phyloP scores from a whole-genome alignment of 1,140 invertebrate species.

The Drosophila pseudoananassae region DNA sequence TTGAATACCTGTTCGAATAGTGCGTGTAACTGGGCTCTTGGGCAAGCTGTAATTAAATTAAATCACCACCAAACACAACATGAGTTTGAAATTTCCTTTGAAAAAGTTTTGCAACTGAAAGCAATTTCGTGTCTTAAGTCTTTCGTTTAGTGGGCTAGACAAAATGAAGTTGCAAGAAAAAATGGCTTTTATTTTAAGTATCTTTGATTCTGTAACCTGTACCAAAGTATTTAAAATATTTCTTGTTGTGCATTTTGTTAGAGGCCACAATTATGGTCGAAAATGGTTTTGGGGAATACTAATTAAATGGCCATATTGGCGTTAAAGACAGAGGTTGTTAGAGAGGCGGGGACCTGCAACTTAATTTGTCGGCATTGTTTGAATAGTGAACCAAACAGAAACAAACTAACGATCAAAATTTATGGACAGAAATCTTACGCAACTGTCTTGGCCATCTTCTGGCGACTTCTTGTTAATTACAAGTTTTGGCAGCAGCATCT shows the following conservation, averaged over 20 bases:
- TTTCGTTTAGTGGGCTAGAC: constrained; percentile 41
- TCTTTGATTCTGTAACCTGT: not conserved
- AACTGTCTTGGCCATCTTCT: constrained; percentile 58
- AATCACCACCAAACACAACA: constrained; percentile 29
- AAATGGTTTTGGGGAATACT: constrained; percentile 23
- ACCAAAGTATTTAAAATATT: constrained; percentile 27
- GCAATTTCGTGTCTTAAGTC: constrained; percentile 71
- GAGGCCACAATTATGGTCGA: constrained; percentile 14
- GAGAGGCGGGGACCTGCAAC: constrained; percentile 7
- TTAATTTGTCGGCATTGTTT: constrained; percentile 54
- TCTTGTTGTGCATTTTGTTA: not conserved
- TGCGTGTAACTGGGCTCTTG: constrained; percentile 50
- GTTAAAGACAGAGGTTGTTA: not conserved
- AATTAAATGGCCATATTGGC: constrained; percentile 61
- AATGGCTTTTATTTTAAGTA: not conserved
- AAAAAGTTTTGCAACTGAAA: constrained; percentile 47
- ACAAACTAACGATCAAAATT: not conserved
- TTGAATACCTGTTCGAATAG: constrained; percentile 44
- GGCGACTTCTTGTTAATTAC: constrained; percentile 66
- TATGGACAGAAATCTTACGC: constrained; percentile 45
- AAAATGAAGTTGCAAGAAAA: not conserved
- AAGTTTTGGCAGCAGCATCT: constrained; percentile 41
- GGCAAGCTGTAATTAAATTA: constrained; percentile 64
- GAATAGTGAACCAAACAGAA: constrained; percentile 15
- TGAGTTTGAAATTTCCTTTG: constrained; percentile 18